These are phyloP conservation scores for Crocallis elinguaria DNA, from an alignment of 2,888 invertebrate species.

Conservation along the genomic window DNA sequence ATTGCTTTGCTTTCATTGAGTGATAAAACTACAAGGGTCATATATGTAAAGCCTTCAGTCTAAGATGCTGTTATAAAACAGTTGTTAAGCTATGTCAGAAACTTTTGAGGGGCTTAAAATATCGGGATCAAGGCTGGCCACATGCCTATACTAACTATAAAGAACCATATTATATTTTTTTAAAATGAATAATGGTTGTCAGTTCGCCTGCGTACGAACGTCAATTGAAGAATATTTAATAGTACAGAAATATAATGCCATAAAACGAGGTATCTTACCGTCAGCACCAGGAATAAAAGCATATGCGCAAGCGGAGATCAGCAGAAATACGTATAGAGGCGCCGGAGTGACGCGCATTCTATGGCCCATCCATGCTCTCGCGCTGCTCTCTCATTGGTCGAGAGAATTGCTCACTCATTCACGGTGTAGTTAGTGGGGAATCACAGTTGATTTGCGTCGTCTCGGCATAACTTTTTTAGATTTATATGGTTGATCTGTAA, in stretches of 20 bases:
- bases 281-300: constrained; percentile 75
- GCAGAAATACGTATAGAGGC: constrained; percentile 69
- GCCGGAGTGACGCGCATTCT: constrained; percentile 78
- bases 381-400: constrained; percentile 63
- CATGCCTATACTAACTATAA: too few species aligned
- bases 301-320: constrained; percentile 61
- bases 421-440: constrained; percentile 19
- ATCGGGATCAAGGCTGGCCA: too few species aligned
- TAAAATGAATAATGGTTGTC: too few species aligned
- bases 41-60: too few species aligned
- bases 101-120: too few species aligned
- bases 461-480: constrained; percentile 12
- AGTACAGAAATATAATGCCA: background rate
- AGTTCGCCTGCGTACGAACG: too few species aligned
- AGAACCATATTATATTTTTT: too few species aligned
- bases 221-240: too few species aligned
- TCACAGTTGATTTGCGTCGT: background rate
- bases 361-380: constrained; percentile 80
- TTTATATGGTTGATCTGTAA: constrained; percentile 13
- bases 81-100: too few species aligned
- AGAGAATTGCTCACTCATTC: constrained; percentile 43
- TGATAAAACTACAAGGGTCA: too few species aligned
- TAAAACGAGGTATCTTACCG: constrained; percentile 52
- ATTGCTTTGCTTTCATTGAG: too few species aligned
- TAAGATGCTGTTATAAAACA: too few species aligned